Conservation (phyloP, 2,797 vertebrate genomes). For the Rhyacichthys aspro region DNA sequence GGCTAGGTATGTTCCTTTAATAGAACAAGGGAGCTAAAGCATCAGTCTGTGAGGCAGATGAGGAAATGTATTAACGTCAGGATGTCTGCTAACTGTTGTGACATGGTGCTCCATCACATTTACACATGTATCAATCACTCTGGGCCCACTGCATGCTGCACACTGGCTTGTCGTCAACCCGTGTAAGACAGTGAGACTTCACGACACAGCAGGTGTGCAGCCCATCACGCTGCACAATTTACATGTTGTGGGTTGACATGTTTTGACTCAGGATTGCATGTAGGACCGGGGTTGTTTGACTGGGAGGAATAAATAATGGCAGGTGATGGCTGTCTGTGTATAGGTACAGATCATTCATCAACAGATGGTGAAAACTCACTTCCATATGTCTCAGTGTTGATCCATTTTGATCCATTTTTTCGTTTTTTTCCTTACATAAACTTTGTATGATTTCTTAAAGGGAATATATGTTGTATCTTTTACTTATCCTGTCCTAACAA, state of each 20-base stretch:
- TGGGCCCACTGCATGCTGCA: neutral
- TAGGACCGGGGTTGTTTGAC: neutral
- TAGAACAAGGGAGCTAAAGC: neutral
- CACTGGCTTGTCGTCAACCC: neutral
- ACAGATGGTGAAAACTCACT: neutral
- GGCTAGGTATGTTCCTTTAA: neutral
- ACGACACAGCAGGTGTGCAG: neutral
- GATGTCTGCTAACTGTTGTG: neutral
- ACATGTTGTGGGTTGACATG: neutral
- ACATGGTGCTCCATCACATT: constrained; percentile 9
- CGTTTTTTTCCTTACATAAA: neutral
- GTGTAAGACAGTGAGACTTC: constrained; percentile 1
- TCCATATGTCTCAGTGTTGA: neutral
- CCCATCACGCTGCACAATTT: neutral
- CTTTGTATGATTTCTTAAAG: too few species aligned
- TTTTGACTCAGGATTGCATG: constrained; percentile 2
- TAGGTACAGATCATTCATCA: neutral
- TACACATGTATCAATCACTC: neutral
- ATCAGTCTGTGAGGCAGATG: neutral
- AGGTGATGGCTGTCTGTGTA: neutral
- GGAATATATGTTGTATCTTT: too few species aligned
- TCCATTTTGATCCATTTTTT: neutral
- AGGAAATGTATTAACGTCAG: constrained; percentile 1
- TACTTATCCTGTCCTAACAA: too few species aligned
- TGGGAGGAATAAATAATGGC: neutral